Base-by-base conservation (phyloP, 2,888 invertebrate species). In the Dione juno region DNA sequence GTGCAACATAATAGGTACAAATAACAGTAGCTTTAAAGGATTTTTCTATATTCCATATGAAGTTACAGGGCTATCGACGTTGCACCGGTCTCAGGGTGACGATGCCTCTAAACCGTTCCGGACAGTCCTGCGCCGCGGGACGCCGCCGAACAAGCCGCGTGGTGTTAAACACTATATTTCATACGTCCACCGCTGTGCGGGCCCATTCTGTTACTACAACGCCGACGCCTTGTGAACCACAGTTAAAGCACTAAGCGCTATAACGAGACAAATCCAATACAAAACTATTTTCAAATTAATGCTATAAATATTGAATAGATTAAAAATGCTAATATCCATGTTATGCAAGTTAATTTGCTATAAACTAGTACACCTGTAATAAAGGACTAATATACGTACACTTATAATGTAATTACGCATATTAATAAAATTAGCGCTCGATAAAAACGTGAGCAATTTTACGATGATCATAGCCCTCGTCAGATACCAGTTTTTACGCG, bases 141-240 rank as follows among this genome's bases (percentile, higher is more conserved):
- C 76, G 83, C 74, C 85, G 72, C 76, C 71, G 78, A 71, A 92
- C 92, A 92, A 82, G 92, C 85, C 81, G 80, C 79, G 82, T 84
- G 88, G 92, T 90, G 92, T 92, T 90, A 92, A 92, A 88, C 87
- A 86, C 88, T 81, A 92, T 92, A 91, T 88, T 88, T 92, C 91
- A 92, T 88, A 80, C 79, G 79, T 81, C 76, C 78, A 82, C 85
- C 87, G 83, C 90, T 80, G 88, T 79, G 83, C 80, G 81, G 86
- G 85, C 81, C 82, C 86, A 84, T 84, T 87, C 87, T 84, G 83
- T 87, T 83, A 83, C 81, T 76, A 79, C 78, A 80, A 81, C 79
- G 78, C 83, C 78, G 80, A 84, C 82, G 81, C 84, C 82, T 85
- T 79, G 80, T 76, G 81, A 80, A 82, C 80, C 84, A 81, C 79